Evolutionary conservation across 2,888 invertebrate species (phyloP).

Genomic region (Leptinotarsa rubiginosa): DNA sequence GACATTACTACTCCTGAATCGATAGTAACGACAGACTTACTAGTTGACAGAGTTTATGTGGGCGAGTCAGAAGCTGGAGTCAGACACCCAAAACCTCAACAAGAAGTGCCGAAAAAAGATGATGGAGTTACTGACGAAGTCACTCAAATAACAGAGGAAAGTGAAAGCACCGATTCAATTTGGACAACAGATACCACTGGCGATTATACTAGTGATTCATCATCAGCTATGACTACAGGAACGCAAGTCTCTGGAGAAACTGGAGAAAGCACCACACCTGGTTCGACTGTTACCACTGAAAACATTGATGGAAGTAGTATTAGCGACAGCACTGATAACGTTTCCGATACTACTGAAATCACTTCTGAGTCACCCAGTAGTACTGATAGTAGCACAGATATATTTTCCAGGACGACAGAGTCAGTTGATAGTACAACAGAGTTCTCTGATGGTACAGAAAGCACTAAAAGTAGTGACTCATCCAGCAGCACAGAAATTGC

Average conservation of each 20-base stretch:
- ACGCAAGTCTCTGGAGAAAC: no score
- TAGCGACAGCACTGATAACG: slow-evolving; percentile 43
- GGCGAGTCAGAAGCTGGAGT: slow-evolving; percentile 25
- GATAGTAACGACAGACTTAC: neutral
- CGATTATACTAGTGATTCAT: neutral
- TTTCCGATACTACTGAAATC: slow-evolving; percentile 32
- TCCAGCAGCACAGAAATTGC: neutral
- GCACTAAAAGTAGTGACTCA: neutral
- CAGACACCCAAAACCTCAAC: slow-evolving; percentile 33
- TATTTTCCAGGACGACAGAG: neutral
- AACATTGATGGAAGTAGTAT: slow-evolving; percentile 30
- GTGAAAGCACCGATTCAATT: slow-evolving; percentile 22
- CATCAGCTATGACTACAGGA: neutral
- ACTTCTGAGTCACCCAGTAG: neutral
- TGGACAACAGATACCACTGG: slow-evolving; percentile 28
- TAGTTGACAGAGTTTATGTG: neutral
- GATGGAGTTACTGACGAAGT: slow-evolving; percentile 30
- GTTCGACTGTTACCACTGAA: slow-evolving; percentile 10
- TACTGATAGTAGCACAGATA: neutral
- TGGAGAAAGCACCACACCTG: slow-evolving; percentile 35
- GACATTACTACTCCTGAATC: slow-evolving; percentile 38
- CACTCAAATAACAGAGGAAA: slow-evolving; percentile 28
- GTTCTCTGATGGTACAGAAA: neutral
- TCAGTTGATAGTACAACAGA: slow-evolving; percentile 32
- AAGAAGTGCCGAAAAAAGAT: slow-evolving; percentile 34